Evolutionary conservation across 2,888 invertebrate genomes (phyloP), one percentile per base, ranked within the genome.

Genomic region (Aleiodes leptofemur): DNA sequence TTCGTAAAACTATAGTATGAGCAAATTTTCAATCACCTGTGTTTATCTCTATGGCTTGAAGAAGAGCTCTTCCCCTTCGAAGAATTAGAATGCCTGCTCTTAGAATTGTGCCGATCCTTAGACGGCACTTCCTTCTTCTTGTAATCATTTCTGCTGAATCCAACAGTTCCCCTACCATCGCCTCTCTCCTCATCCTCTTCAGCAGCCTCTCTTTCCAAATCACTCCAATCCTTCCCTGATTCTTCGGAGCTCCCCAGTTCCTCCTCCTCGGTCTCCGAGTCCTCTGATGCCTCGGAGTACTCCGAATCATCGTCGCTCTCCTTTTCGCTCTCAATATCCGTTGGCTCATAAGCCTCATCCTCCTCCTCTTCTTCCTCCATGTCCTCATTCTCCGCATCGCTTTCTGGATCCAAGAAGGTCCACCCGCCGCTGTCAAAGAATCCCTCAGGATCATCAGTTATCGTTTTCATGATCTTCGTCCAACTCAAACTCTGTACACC

Each of bases 391-490:
- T 95, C 96, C 11, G 91, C 94, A 83, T 96, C 97, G 6, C 96
- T 96, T 87, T 98, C 98, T 0, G 98, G 97, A 90, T 98, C 98
- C 79, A 99, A 92, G 93, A 99, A 99, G 56, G 96, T 96, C 99
- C 99, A 99, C 23, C 99, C 99, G 14, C 99, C 99, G 83, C 95
- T 96, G 76, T 98, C 98, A 88, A 99, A 99, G 93, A 99, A 99
- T 0, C 97, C 98, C 86, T 98, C 98, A 0, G 98, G 97, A 90
- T 99, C 99, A 88, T 99, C 99, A 0, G 96, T 96, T 84, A 99
- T 99, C 0, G 99, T 99, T 91, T 99, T 99, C 99, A 99, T 99
- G 82, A 99, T 98, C 90, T 99, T 99, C 0, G 96, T 94, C 99
- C 99, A 99, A 91, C 99, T 99, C 84, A 99, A 92, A 0, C 98